Base-by-base conservation (phyloP, 2,888 invertebrate genomes). In the Rotaria magnacalcarata region DNA sequence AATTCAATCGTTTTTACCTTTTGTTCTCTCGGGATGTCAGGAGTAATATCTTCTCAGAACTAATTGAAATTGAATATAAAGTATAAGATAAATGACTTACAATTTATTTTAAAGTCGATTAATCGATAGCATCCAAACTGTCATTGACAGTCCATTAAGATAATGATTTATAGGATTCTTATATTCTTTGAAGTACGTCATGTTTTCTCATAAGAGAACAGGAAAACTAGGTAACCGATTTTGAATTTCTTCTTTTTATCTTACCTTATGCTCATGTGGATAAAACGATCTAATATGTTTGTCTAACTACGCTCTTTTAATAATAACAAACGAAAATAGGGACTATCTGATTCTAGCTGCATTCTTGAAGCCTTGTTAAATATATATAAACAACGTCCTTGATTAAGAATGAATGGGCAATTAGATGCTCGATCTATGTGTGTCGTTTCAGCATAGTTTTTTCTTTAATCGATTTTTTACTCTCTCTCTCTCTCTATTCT, bases 381-480 rank as follows among this genome's bases (percentile, higher is more conserved):
- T 11, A 67, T 34, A 67, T 67, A 67, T 34, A 27, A 67, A 67
- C 34, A 67, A 34, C 16, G 34, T 67, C 67, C 67, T 67, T 67
- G 67, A 67, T 67, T 67, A 67, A 27, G 34, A 67, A 67, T 67
- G 67, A 67, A 67, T 34, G 67, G 67, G 14, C 67, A 67, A 67
- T 67, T 67, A 67, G 27, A 16, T 67, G 27, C 67, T 67, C 67
- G 67, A 27, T 67, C 67, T 67, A 34, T 67, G 5, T 67, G 27
- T 60, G 67, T 34, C 67, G 34, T 67, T 34, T 41, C 34, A 67
- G 34, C 67, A 67, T 34, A 67, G 67, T 34, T 67, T 67, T 67
- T 67, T 67, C 67, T 67, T 67, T 67, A 67, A 67, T 67, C 67
- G 67, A 67, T 34, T 67, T 67, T 67, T 67, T 67, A 16, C 14